Base-by-base conservation (phyloP, 2,113 vertebrate species). In the Austrofundulus limnaeus region DNA sequence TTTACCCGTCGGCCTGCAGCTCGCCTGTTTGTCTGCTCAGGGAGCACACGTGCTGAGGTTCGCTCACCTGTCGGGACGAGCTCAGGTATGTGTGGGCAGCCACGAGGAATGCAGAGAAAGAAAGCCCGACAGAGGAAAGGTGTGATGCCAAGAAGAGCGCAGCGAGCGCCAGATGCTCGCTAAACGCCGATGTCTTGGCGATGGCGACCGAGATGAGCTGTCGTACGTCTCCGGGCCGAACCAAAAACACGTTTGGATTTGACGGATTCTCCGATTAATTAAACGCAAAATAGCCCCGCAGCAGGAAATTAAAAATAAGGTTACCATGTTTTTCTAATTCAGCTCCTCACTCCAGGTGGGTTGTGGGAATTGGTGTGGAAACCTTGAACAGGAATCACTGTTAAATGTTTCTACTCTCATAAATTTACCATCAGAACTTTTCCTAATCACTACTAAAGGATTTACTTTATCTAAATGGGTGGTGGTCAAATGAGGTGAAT, bases 11-110 rank as follows among this genome's bases (percentile, higher is more conserved):
- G 8, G 48, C 39, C 34, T 37, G 34, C 37, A 16, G 43, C 37
- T 24, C 2, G 2, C 53, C 48, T 48, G 43, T 70, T 68, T 50
- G 56, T 14, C 75, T 71, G 68, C 45, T 45, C 46, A 54, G 31
- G 31, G 31, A 34, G 68, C 67, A 75, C 62, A 24, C n/a, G 62
- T 50, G 42, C 61, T 21, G 47, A 58, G 43, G 46, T 58, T 37
- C 24, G 13, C 62, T 55, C 61, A 21, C 82, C 60, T 89, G 82
- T 86, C 16, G 39, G 62, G 81, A 75, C 80, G 57, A 60, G 80
- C 69, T 70, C 73, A 79, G 83, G 72, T 85, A 85, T 83, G 80
- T 53, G 9, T 25, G 31, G 43, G 48, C 65, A 39, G 56, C 72
- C 51, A 34, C 53, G 1, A 75, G 80, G 67, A 80, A 88, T 77